Evolutionary conservation across 2,797 vertebrate genomes (phyloP).

Genomic region (Atherinosoma microstoma): DNA sequence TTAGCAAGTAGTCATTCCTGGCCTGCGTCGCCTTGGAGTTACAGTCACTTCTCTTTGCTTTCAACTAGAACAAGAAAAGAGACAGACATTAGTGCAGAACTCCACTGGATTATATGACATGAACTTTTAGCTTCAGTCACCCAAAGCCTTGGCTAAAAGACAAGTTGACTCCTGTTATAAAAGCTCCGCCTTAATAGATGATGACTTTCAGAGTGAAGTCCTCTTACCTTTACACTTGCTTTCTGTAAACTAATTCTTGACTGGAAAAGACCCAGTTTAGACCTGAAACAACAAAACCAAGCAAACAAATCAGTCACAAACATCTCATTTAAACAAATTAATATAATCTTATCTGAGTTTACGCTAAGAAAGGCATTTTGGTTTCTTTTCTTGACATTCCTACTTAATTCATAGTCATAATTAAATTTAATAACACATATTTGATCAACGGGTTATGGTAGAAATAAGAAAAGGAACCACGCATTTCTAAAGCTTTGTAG

Average conservation of each 20-base stretch:
- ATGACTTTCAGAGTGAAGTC: not conserved
- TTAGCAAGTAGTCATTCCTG: conserved; percentile 97
- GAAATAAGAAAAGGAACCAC: not conserved
- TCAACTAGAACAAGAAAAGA: conserved; percentile 85
- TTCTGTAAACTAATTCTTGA: conserved; percentile 99
- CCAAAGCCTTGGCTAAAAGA: not conserved
- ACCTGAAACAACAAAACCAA: conserved; percentile 81
- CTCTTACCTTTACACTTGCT: conserved; percentile 96
- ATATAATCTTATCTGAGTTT: not conserved
- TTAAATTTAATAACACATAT: not conserved
- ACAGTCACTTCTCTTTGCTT: conserved; percentile 95
- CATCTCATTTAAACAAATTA: not conserved
- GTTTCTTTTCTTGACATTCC: not conserved
- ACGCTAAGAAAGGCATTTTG: not conserved
- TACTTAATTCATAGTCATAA: not conserved
- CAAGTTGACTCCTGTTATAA: not conserved
- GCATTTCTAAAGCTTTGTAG: not conserved
- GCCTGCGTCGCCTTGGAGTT: conserved; percentile 97
- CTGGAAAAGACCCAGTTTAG: conserved; percentile 98
- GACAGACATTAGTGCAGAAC: not conserved
- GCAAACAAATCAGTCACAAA: not conserved
- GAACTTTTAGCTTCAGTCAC: not conserved
- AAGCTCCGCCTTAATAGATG: not conserved
- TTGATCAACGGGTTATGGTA: not conserved
- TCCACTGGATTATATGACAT: not conserved